These are phyloP conservation scores for Aspidoscelis tigris DNA, from an alignment of 2,113 vertebrate species.

Conservation along the genomic window DNA sequence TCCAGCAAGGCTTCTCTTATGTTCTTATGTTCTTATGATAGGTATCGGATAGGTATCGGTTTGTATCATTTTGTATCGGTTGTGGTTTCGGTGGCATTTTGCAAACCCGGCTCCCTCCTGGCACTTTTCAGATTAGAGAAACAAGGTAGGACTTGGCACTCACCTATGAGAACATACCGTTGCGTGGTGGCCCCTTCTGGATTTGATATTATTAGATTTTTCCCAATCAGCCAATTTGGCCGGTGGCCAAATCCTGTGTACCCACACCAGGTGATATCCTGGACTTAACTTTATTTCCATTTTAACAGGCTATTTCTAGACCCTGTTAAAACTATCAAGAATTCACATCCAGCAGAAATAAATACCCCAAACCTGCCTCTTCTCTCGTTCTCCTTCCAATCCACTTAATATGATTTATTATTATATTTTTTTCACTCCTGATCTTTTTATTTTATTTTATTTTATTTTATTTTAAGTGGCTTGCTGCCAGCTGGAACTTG, in stretches of 20 bases:
- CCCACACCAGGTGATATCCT: background rate
- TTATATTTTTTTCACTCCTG: too few relatives aligned
- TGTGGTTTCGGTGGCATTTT: background rate
- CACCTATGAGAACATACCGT: background rate
- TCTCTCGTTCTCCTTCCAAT: fast-evolving
- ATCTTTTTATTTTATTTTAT: background rate
- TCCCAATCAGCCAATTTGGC: background rate
- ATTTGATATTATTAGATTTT: background rate
- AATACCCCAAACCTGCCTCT: fast-evolving
- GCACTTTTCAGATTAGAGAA: background rate
- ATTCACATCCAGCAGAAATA: fast-evolving
- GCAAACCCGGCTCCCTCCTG: too few relatives aligned
- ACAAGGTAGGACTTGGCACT: background rate
- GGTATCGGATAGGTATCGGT: too few relatives aligned
- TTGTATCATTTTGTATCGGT: background rate
- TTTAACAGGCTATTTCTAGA: background rate
- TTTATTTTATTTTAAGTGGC: too few relatives aligned
- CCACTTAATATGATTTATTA: too few relatives aligned
- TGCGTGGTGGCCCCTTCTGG: conserved; percentile 1
- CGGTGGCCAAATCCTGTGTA: background rate
- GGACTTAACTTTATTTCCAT: background rate
- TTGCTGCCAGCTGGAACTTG: fast-evolving
- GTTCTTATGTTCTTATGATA: too few relatives aligned
- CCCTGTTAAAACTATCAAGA: background rate
- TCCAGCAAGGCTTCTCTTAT: too few relatives aligned